Base-by-base conservation (phyloP, 2,797 vertebrate genomes). In the Sphenodon punctatus region DNA sequence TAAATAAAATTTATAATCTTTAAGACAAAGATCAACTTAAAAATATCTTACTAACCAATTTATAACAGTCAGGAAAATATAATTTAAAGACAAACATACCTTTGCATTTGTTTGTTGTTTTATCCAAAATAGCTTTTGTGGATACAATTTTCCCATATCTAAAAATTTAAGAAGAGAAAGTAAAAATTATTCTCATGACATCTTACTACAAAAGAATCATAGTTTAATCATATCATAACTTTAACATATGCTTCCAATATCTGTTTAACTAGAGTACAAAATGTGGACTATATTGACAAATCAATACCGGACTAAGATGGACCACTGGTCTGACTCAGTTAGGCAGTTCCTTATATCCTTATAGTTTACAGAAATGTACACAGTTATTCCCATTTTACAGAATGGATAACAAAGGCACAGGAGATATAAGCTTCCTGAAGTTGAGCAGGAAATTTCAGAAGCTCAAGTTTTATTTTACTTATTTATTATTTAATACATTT, bases 71-170 rank as follows among this genome's bases (percentile, higher is more conserved):
- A 79, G 4, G 7, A 38, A 34, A 86, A 64, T 0, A 10, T 5
- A 67, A 71, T 42, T 63, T 65, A 87, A 80, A 64, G 43, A 38
- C 69, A 78, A 88, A 96, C 80, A 77, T 96, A 99, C 99, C 99
- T 99, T 99, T 99, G 93, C 99, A 99, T 96, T 98, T 99, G 96
- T 99, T 99, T 86, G 98, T 99, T 59, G 99, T 97, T 94, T 99
- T 99, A 95, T 99, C 99, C 97, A 99, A 95, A 95, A 99, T 99
- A 72, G 99, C 99, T 94, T 99, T 99, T 3, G 99, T 99, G 88
- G 99, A 99, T 63, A 99, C 98, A 72, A 99, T 99, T 97, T 99
- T 99, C 86, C 99, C 99, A 86, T 99, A 99, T 95, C 99, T 99
- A 89, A 45, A 89, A 93, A 55, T 89, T 84, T 67, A 95, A 25